Evolutionary conservation across 2,888 invertebrate species (phyloP).

Genomic region (Pandemis cinnamomeana): DNA sequence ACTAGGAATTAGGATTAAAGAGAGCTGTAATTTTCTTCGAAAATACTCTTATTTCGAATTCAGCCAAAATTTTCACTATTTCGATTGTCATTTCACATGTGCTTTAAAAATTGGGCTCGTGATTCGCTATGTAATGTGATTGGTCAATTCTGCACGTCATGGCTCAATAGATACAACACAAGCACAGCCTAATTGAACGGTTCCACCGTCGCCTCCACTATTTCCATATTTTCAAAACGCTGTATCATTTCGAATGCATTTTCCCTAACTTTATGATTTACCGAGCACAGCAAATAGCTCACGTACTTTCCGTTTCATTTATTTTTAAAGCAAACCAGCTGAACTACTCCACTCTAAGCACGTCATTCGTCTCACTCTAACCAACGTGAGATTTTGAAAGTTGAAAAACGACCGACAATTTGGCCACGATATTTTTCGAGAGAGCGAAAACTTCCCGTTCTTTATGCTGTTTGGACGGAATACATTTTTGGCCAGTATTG

Average conservation of each 20-base stretch:
- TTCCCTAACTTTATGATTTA: neutral
- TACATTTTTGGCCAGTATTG: neutral
- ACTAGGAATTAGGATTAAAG: no score
- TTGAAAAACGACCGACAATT: constrained; percentile 22
- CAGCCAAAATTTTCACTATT: no score
- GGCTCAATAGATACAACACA: no score
- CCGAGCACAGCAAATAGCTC: neutral
- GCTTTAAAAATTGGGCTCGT: no score
- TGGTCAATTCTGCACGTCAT: no score
- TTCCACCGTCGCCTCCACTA: neutral
- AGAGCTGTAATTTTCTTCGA: no score
- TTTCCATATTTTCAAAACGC: neutral
- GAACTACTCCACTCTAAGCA: constrained; percentile 4
- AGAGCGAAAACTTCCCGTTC: neutral
- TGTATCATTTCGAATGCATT: neutral
- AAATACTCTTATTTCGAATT: no score
- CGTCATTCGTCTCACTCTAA: constrained; percentile 20
- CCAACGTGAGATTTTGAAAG: constrained; percentile 3
- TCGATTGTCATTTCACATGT: no score
- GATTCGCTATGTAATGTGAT: no score
- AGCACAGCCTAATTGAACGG: neutral
- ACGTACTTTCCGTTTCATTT: constrained; percentile 19
- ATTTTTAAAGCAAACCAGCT: constrained; percentile 4
- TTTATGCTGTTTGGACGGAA: neutral
- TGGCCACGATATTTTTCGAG: constrained; percentile 3